Evolutionary conservation across 2,797 vertebrate genomes (phyloP).

Genomic region (Diglossa cyanea): DNA sequence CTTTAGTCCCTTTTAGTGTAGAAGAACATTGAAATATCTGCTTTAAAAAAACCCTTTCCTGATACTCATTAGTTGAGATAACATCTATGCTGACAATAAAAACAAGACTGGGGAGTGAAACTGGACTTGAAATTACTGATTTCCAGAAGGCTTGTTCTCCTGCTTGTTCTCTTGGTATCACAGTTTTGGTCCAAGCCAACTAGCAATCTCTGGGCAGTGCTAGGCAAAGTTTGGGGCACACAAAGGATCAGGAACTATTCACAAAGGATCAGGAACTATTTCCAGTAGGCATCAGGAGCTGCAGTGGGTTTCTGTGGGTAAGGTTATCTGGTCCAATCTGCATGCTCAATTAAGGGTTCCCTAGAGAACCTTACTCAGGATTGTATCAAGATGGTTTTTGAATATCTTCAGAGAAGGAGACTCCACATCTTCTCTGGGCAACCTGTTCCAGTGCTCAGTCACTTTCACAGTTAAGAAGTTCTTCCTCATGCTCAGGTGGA

Average conservation of each 20-base stretch:
- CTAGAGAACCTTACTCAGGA: not conserved
- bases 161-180: rapidly evolving
- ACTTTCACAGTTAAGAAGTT: not conserved
- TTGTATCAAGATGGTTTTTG: not conserved
- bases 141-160: not conserved
- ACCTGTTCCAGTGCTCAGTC: not conserved
- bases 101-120: not conserved
- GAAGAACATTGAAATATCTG: not conserved
- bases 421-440: not conserved
- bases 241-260: not conserved
- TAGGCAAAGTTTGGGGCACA: not conserved
- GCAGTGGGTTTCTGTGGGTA: not conserved
- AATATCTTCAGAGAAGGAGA: not conserved
- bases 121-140: not conserved
- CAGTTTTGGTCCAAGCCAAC: not conserved
- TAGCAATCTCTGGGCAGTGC: not conserved
- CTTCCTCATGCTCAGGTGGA: not conserved
- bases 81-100: not conserved
- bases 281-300: not conserved
- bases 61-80: not conserved
- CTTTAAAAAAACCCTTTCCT: not conserved
- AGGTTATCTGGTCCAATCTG: not conserved
- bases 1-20: not conserved
- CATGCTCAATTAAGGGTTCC: not conserved
- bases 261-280: not conserved